phyloP scores from a whole-genome alignment of 2,113 vertebrate genomes.

The Sorex araneus region DNA sequence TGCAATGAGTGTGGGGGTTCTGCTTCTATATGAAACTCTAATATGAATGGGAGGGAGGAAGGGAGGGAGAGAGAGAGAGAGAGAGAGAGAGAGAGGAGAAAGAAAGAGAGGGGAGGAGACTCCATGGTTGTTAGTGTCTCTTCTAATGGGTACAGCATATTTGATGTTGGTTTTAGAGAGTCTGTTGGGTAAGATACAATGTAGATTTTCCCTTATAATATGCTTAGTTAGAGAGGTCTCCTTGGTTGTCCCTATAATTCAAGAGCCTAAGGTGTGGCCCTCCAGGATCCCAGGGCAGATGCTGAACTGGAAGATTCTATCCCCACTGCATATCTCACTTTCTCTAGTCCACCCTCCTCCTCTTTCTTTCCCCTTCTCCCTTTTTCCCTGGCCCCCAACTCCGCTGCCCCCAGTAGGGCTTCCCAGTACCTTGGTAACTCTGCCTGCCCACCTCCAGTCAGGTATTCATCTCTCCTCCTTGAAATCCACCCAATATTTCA shows the following conservation, averaged over 20 bases:
- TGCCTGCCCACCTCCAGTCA: not conserved
- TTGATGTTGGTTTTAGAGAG: not conserved
- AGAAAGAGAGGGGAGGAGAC: not conserved
- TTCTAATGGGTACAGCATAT: not conserved
- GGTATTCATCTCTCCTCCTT: not conserved
- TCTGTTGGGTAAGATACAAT: not conserved
- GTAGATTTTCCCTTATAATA: not conserved
- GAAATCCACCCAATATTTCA: not conserved
- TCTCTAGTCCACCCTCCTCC: not conserved
- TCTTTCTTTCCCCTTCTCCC: not conserved
- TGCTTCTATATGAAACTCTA: conserved; percentile 29
- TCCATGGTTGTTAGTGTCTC: not conserved
- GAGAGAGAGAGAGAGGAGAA: not conserved
- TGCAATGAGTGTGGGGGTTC: not conserved
- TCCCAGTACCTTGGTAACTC: not conserved
- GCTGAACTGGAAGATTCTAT: not conserved
- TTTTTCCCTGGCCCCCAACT: not conserved
- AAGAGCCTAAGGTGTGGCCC: not conserved
- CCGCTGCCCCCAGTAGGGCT: not conserved
- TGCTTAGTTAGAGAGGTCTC: not conserved
- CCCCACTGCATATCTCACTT: too few relatives aligned
- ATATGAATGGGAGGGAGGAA: not conserved
- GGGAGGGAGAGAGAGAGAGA: not conserved
- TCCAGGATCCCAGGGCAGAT: not conserved
- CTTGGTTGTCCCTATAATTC: not conserved